Base-by-base conservation (phyloP, 2,113 vertebrate genomes). In the Anolis sagrei region DNA sequence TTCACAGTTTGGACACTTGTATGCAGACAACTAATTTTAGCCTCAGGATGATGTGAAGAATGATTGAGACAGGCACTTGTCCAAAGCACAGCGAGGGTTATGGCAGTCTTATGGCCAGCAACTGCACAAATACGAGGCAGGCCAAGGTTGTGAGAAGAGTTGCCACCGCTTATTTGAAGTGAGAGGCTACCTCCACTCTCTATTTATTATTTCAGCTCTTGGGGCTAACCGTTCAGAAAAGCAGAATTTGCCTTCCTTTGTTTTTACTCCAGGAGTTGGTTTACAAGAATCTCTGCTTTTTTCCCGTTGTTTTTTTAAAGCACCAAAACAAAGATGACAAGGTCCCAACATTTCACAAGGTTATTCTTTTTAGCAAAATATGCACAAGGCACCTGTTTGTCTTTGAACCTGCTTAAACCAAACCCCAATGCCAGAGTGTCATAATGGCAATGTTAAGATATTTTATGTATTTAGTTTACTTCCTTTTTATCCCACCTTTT, bases 71-170 rank as follows among this genome's bases (percentile, higher is more conserved):
- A 81, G 86, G 90, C 91, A 91, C 82, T 95, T 95, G 90, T 95
- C 94, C 93, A 91, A 95, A 88, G 82, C 94, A 79, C 95, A 95
- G 95, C 91, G 87, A 96, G 96, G 89, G 93, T 91, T 93, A 93
- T 61, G 70, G 81, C 86, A 69, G 14, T 87, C 93, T 96, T 95
- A 94, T 95, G 95, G 95, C 85, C 95, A 93, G 94, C 96, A 97
- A 97, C 96, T 97, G 96, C 96, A 96, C 91, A 97, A 97, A 97
- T 94, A 97, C 32, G 86, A 94, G 91, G 93, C n/a, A 72, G 90
- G 91, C 91, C 93, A 93, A 93, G 91, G 91, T 92, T 95, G 93
- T 95, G 92, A 92, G 92, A 87, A 85, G 48, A 68, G 86, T 93
- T 95, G 92, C 94, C 90, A 93, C 88, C 92, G 92, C 96, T 95